phyloP scores from a whole-genome alignment of 2,113 vertebrate genomes.

The Pelecanoides urinatrix region DNA sequence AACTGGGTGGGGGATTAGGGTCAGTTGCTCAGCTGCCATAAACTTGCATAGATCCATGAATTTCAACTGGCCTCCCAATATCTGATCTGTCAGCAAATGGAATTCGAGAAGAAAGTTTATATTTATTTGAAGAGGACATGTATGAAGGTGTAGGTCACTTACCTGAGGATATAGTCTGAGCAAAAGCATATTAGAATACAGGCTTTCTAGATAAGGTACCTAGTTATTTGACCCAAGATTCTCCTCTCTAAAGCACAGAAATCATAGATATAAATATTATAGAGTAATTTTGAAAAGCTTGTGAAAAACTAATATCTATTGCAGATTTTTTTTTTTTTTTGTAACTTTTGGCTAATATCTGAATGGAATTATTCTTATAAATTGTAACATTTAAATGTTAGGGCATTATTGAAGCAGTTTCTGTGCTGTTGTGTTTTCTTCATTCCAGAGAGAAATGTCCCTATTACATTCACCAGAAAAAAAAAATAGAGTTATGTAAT shows the following conservation, averaged over 20 bases:
- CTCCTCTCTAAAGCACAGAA: not conserved
- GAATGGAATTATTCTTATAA: not conserved
- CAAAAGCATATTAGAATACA: not conserved
- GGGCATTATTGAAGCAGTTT: not conserved
- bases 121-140: not conserved
- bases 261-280: not conserved
- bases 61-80: not conserved
- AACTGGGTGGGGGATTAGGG: not conserved
- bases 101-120: not conserved
- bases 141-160: not conserved
- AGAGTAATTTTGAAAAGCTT: not conserved
- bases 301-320: not conserved
- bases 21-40: not conserved
- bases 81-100: not conserved
- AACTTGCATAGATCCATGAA: not conserved
- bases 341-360: not conserved
- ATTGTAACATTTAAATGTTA: not conserved
- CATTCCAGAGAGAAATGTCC: not conserved
- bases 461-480: not conserved
- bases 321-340: not conserved
- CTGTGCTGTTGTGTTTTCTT: not conserved
- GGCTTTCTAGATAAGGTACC: not conserved
- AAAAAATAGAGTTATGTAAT: not conserved
- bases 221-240: not conserved
- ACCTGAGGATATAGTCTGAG: not conserved